Base-by-base conservation (phyloP, 2,797 vertebrate genomes). In the Neostethus bicornis region DNA sequence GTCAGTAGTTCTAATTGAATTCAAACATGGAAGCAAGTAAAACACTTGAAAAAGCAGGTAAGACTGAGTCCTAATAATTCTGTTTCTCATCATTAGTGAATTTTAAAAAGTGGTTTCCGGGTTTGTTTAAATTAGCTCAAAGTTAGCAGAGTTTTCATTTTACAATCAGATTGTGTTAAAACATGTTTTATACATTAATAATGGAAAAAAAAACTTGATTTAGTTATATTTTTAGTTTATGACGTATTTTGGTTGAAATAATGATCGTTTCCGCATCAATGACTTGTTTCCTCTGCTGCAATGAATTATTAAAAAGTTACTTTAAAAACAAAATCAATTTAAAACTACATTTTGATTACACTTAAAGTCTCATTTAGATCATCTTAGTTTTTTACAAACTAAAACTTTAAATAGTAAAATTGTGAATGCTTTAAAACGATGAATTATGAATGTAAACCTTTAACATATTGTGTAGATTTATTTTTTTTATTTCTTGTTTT, bases 31-130 rank as follows among this genome's bases (percentile, higher is more conserved):
- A 72, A 0, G 38, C 50, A 1, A 63, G 47, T 1, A 77, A 6
- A 59, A n/a, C 49, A n/a, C 17, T 8, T 7, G 39, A 79, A 23
- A 44, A 81, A 11, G 4, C 60, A 47, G 85, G 91, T 92, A 31
- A 85, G 79, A 12, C 1, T 3, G 0, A 20, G 9, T 5, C 0
- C 7, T 25, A 12, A 6, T 0, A 39, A n/a, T 5, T 7, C 42
- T 7, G 1, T 3, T 5, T 21, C 1, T 26, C 37, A 21, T 24
- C 5, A 47, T 6, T 5, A 29, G 7, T 29, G 1, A 14, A 50
- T 50, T 2, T 46, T 6, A 5, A 0, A 7, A 23, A 5, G 19
- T 35, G 56, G 46, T 75, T 72, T 48, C 12, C 21, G 10, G 5
- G 2, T 32, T 9, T 67, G 12, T 32, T 24, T 16, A 44, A 75